These are phyloP conservation scores for Holothuria glaberrima DNA, from an alignment of 35 echinoderm and acorn worm species.

Conservation along the genomic window DNA sequence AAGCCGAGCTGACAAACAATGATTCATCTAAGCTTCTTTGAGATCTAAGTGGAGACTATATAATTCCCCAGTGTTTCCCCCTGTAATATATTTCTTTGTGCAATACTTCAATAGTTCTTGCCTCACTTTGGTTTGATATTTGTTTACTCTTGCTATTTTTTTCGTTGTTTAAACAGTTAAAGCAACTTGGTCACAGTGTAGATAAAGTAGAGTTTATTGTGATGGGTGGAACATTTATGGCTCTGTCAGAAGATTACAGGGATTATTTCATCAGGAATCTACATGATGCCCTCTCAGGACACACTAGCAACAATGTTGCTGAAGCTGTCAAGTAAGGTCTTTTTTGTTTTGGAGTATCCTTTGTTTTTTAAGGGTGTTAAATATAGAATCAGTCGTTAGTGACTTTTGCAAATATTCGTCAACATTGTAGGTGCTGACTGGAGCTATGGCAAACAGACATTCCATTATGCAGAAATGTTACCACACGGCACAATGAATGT, in stretches of 20 bases:
- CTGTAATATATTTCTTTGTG: not conserved
- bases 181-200: constrained; percentile 95
- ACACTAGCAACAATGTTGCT: constrained; percentile 91
- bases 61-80: not conserved
- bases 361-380: not conserved
- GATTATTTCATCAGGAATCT: constrained; percentile 97
- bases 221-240: constrained; percentile 99
- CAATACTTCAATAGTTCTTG: too few species aligned
- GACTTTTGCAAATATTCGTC: too few species aligned
- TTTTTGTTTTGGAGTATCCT: not conserved
- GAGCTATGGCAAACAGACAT: too few species aligned
- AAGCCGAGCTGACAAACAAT: too few species aligned
- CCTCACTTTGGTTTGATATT: too few species aligned
- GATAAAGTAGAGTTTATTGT: constrained; percentile 99
- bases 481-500: not conserved
- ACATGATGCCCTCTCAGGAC: constrained; percentile 95
- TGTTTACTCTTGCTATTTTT: not conserved
- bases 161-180: constrained; percentile 58
- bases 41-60: too few species aligned
- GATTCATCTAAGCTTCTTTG: too few species aligned
- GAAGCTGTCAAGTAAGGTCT: constrained; percentile 98
- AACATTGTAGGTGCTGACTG: too few species aligned
- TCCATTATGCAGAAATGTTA: too few species aligned
- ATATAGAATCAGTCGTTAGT: too few species aligned
- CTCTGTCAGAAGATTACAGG: constrained; percentile 88